Evolutionary conservation across 2,797 vertebrate species (phyloP).

Genomic region (Dallia pectoralis): DNA sequence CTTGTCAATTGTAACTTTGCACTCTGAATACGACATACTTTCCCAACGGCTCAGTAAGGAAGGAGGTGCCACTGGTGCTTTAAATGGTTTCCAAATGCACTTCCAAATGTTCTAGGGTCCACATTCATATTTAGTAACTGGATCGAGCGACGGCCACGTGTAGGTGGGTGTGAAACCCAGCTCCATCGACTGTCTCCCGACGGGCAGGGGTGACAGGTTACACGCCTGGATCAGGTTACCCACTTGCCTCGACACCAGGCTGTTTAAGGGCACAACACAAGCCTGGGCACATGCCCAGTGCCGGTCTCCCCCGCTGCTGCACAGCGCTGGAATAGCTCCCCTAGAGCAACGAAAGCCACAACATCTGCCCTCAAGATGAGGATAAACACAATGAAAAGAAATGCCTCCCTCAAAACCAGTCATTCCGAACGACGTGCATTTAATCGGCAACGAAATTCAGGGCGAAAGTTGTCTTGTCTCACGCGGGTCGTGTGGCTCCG

Average conservation of each 20-base stretch:
- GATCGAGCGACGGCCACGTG: neutral
- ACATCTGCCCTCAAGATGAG: conserved; percentile 56
- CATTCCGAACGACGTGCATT: conserved; percentile 22
- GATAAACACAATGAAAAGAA: conserved; percentile 28
- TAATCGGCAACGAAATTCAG: conserved; percentile 11
- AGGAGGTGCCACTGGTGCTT: neutral
- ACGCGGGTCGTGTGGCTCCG: neutral
- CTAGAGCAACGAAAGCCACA: conserved; percentile 40
- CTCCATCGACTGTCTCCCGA: conserved; percentile 9
- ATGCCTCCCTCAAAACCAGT: conserved; percentile 1
- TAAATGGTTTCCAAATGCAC: no score
- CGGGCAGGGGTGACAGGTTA: conserved; percentile 2
- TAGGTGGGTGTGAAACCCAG: neutral
- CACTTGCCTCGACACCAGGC: conserved; percentile 3
- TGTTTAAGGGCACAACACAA: conserved; percentile 16
- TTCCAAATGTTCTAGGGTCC: no score
- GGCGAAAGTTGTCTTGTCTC: conserved; percentile 8
- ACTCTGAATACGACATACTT: neutral
- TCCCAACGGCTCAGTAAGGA: neutral
- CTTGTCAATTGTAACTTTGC: neutral
- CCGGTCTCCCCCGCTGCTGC: neutral
- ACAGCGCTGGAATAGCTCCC: conserved; percentile 24
- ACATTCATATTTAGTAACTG: neutral
- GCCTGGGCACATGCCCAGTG: conserved; percentile 25
- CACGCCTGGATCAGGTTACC: conserved; percentile 25